phyloP scores from a whole-genome alignment of 2,797 vertebrate species.

The Numenius phaeopus region DNA sequence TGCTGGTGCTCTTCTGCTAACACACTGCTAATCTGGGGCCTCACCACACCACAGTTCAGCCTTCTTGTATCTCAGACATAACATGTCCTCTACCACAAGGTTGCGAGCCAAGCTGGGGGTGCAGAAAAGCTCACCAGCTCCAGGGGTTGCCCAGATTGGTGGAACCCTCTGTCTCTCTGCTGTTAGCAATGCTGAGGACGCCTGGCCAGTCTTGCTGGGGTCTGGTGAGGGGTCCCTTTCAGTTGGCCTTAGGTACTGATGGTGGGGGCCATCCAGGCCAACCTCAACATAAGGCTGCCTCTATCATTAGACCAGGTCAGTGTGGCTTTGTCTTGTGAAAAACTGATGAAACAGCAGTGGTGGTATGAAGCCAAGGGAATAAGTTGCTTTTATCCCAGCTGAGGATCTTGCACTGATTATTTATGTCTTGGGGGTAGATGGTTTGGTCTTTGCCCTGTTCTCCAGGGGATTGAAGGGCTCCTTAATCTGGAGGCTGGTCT shows the following conservation, averaged over 20 bases:
- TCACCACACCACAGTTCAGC: neutral
- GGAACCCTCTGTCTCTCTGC: neutral
- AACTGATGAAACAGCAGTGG: neutral
- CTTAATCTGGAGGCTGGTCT: neutral
- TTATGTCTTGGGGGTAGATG: neutral
- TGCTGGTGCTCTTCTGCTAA: neutral
- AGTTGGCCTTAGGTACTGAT: neutral
- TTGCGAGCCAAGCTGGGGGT: neutral
- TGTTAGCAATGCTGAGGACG: neutral
- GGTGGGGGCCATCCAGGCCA: neutral
- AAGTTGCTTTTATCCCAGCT: neutral
- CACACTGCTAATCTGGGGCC: neutral
- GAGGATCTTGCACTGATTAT: neutral
- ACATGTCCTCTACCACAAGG: neutral
- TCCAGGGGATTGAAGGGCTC: neutral
- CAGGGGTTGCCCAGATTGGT: neutral
- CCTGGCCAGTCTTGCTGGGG: neutral
- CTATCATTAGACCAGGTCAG: neutral
- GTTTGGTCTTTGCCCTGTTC: neutral
- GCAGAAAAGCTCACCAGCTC: neutral
- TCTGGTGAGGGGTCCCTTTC: neutral
- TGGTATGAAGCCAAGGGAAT: neutral
- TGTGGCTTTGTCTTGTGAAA: neutral
- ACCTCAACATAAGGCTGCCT: neutral
- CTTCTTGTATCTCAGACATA: neutral